These are phyloP conservation scores for Pachypsylla venusta DNA, from an alignment of 1,140 invertebrate genomes.

Conservation along the genomic window DNA sequence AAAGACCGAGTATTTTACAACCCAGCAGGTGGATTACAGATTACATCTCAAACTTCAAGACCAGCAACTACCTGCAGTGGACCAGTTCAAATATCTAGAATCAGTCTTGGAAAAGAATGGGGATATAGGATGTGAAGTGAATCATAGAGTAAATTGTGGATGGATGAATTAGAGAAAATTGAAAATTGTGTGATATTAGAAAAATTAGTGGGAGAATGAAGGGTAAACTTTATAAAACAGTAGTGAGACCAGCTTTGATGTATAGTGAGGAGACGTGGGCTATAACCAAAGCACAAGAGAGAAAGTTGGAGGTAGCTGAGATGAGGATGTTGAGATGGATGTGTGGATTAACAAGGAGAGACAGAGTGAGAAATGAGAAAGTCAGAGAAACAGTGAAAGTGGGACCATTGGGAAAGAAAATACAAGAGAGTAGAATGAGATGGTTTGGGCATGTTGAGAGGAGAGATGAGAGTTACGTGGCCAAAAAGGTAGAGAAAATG, in stretches of 20 bases:
- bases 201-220: background rate
- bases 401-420: constrained; percentile 1
- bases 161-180: constrained; percentile 13
- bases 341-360: constrained; percentile 7
- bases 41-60: background rate
- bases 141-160: constrained; percentile 5
- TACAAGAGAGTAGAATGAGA: constrained; percentile 10
- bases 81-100: background rate
- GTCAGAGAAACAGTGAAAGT: constrained; percentile 7
- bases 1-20: constrained; percentile 3
- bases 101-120: constrained; percentile 6
- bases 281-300: constrained; percentile 2
- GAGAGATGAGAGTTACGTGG: background rate
- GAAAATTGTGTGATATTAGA: background rate
- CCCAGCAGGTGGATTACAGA: background rate
- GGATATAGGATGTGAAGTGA: background rate
- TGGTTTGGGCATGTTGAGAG: constrained; percentile 11
- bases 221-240: background rate
- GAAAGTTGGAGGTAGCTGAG: constrained; percentile 5
- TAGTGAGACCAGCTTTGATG: background rate
- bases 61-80: background rate
- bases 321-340: constrained; percentile 10
- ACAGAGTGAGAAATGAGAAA: constrained; percentile 12
- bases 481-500: background rate
- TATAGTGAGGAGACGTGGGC: constrained; percentile 11